Conservation (phyloP, 2,113 vertebrate species). For the Mustela nigripes region DNA sequence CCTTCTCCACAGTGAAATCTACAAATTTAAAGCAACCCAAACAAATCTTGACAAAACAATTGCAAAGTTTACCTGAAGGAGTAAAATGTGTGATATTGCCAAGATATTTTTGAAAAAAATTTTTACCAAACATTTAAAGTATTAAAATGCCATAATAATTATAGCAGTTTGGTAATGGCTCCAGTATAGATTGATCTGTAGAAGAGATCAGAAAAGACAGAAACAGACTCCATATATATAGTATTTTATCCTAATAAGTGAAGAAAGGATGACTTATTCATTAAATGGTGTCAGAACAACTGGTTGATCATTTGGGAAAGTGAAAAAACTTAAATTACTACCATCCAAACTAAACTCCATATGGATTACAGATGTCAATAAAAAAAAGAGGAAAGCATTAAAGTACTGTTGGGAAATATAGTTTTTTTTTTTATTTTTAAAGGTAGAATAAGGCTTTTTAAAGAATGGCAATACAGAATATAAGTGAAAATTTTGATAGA, state of each 20-base stretch:
- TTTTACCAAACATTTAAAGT: background rate
- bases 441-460: background rate
- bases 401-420: background rate
- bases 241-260: background rate
- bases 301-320: slow-evolving; percentile 18
- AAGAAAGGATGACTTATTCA: slow-evolving; percentile 39
- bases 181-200: background rate
- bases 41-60: slow-evolving; percentile 41
- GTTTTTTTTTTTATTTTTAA: background rate
- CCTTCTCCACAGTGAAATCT: background rate
- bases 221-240: background rate
- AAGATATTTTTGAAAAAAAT: slow-evolving; percentile 18
- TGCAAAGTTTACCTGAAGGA: background rate
- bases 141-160: background rate
- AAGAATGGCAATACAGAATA: background rate
- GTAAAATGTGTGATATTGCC: background rate
- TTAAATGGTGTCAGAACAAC: slow-evolving; percentile 7
- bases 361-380: background rate
- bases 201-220: background rate
- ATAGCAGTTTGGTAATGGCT: background rate
- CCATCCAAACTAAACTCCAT: slow-evolving; percentile 40
- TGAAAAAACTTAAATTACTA: slow-evolving; percentile 30
- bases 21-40: background rate
- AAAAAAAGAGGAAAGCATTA: background rate
- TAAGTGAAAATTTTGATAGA: background rate